phyloP scores from a whole-genome alignment of 2,888 invertebrate genomes.

The Andrena trimmerana region DNA sequence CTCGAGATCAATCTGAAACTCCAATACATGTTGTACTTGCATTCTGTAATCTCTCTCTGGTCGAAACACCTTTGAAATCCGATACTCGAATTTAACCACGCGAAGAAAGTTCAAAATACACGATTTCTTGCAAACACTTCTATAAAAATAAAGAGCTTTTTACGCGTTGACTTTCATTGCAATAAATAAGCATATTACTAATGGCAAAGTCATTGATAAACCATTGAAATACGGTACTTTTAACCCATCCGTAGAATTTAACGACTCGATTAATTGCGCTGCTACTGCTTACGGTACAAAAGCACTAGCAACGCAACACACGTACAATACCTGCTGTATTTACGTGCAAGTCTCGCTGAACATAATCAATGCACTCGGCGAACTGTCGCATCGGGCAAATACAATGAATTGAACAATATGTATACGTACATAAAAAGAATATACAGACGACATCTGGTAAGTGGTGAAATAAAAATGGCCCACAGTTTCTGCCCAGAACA shows the following conservation, averaged over 20 bases:
- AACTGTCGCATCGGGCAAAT: not conserved
- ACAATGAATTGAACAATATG: not conserved
- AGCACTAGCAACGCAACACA: constrained; percentile 63
- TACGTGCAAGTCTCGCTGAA: constrained; percentile 29
- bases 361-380: constrained; percentile 3
- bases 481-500: constrained; percentile 3
- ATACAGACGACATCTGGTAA: constrained; percentile 26
- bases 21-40: not conserved
- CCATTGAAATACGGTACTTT: constrained; percentile 25
- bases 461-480: constrained; percentile 31
- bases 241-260: constrained; percentile 58
- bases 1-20: not conserved
- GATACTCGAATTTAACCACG: constrained; percentile 8
- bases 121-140: constrained; percentile 7
- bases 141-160: constrained; percentile 50
- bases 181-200: constrained; percentile 18
- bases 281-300: constrained; percentile 49
- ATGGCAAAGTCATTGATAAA: constrained; percentile 16
- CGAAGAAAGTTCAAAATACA: constrained; percentile 12
- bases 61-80: constrained; percentile 12
- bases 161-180: constrained; percentile 1
- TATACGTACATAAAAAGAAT: constrained; percentile 27
- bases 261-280: constrained; percentile 64
- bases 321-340: constrained; percentile 51
- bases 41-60: not conserved